Conservation (phyloP, 2,113 vertebrate genomes). For the Oenanthe oenanthe region DNA sequence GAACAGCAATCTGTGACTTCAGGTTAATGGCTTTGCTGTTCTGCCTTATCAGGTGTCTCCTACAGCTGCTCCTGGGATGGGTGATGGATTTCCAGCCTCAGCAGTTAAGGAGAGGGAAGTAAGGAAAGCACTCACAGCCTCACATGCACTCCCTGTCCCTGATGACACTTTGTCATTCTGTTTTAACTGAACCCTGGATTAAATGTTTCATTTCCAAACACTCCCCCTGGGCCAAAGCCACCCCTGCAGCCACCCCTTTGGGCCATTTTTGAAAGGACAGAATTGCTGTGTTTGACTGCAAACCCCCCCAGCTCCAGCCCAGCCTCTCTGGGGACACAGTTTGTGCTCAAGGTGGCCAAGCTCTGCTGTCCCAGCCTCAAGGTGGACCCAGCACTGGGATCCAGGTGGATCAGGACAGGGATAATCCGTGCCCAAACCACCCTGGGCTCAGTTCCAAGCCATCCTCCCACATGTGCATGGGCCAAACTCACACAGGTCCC, state of each 20-base stretch:
- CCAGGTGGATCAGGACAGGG: not conserved
- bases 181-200: not conserved
- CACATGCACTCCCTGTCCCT: not conserved
- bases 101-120: not conserved
- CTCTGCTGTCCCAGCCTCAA: not conserved
- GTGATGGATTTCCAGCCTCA: not conserved
- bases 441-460: not conserved
- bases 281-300: not conserved
- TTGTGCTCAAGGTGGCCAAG: accelerated
- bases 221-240: not conserved
- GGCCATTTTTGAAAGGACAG: not conserved
- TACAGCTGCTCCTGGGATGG: not conserved
- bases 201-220: accelerated
- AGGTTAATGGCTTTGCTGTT: not conserved
- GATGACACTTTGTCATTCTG: not conserved
- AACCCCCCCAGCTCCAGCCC: not conserved
- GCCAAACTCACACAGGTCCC: accelerated
- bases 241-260: accelerated
- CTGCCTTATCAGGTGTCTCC: not conserved
- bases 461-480: accelerated
- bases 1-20: not conserved
- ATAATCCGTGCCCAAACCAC: accelerated
- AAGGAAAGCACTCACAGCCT: not conserved
- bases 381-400: not conserved
- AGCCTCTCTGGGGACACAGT: no score